Base-by-base conservation (phyloP, 2,888 invertebrate species). In the Eupithecia dodoneata region DNA sequence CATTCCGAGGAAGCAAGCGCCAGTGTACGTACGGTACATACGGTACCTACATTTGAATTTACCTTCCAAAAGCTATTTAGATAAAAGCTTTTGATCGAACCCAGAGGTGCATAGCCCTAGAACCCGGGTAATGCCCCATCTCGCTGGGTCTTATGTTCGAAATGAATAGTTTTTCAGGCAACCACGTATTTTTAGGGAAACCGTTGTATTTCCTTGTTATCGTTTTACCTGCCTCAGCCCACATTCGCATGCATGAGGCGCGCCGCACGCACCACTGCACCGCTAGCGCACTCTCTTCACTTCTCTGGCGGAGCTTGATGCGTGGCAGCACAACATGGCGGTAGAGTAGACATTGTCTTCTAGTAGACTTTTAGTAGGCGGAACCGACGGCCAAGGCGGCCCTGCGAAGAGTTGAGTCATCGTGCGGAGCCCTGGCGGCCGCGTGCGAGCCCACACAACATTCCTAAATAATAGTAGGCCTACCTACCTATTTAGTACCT, bases 191-290 rank as follows among this genome's bases (percentile, higher is more conserved):
- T 72, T 69, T 70, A 49, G 49, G 71, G 52, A 15, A 52, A 52
- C 15, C 70, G 72, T 69, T 69, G 77, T 72, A 77, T 65, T 70
- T 65, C 15, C 79, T 59, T 18, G 80, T 30, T 30, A 30, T 30
- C 78, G 77, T 76, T 79, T 76, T 76, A 76, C 76, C 52, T 52
- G n/a, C 6, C 10, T 10, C 47, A 10, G 66, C 71, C 73, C 69
- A 73, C 82, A 81, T 82, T 81, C 71, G 75, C 76, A 82, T 82
- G 82, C 73, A 80, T 80, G 79, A 79, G 77, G 30, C 30, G 30
- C 30, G 30, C 30, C 30, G 18, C 15, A 0, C 13, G 13, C 49
- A 4, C 13, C 3, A 15, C 52, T 7, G 52, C 52, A 13, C 52
- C 0, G 15, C 52, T 15, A 5, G 15, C 15, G 52, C 49, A 52